Conservation (phyloP, 2,113 vertebrate species). For the Pogonocichla stellata region DNA sequence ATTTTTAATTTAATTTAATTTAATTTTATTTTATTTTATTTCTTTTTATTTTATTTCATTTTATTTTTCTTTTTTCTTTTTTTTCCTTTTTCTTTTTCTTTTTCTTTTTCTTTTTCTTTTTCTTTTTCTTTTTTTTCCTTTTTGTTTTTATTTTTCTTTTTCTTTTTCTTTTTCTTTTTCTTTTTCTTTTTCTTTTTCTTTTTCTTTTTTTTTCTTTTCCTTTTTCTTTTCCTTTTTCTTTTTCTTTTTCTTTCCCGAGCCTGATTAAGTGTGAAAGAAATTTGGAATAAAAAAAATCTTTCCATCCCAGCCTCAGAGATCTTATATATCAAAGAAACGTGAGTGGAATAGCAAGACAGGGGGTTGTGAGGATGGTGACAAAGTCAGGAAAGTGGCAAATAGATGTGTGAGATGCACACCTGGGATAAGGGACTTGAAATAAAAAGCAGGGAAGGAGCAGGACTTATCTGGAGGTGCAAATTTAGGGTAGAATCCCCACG, state of each 20-base stretch:
- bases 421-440: not conserved
- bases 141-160: too few species aligned
- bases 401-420: not conserved
- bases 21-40: too few species aligned
- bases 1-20: too few species aligned
- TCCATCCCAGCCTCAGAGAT: not conserved
- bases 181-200: too few species aligned
- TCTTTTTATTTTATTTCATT: too few species aligned
- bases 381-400: fast-evolving
- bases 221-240: fast-evolving
- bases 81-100: too few species aligned
- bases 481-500: not conserved
- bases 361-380: not conserved
- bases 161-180: too few species aligned
- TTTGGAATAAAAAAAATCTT: not conserved
- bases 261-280: not conserved
- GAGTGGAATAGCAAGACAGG: not conserved
- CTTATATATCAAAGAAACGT: not conserved
- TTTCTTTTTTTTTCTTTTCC: too few species aligned
- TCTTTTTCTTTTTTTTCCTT: too few species aligned
- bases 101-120: fast-evolving
- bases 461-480: not conserved
- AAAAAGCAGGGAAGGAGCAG: not conserved
- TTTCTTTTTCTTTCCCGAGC: fast-evolving
- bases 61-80: too few species aligned